Base-by-base conservation (phyloP, 2,888 invertebrate species). In the Reticulitermes lucifugus region DNA sequence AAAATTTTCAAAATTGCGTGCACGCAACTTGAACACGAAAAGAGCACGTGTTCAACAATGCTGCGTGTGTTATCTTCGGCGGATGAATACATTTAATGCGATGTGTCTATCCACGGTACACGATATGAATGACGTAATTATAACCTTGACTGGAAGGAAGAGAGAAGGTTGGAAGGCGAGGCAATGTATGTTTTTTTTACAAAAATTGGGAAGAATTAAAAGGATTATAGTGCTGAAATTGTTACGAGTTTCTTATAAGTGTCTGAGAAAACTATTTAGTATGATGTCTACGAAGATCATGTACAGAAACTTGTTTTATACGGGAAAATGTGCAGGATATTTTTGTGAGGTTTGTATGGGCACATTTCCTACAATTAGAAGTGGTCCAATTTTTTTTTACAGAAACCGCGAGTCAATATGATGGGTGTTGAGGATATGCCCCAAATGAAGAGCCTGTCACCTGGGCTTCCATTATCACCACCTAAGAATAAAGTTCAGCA, bases 361-460 rank as follows among this genome's bases (percentile, higher is more conserved):
- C 46, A 35, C 22, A 70, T 70, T 80, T 81, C 81, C 70, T 60
- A 41, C 14, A 70, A 10, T 73, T 73, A n/a, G 46, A 7, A 77
- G 5, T 46, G n/a, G 3, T n/a, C 65, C 12, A 77, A n/a, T 70
- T 81, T 9, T 70, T 81, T 9, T 81, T 81, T 65, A 25, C 81
- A 81, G 81, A 46, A n/a, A 5, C 46, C 9, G 22, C 70, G 29
- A 55, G 51, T 35, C 84, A 85, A 84, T 22, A 87, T 87, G 87
- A 91, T 92, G 91, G 79, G 91, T 81, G 91, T 91, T 9, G 93
- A 92, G 22, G 92, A 92, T 60, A 85, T 93, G 88, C 93, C 93
- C 0, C 91, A 89, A 25, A 93, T 93, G 93, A 89, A 91, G 87
- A 91, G 92, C 84, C 90, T 93, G 35, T 93, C 93, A 83, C 93